Conservation (phyloP, 1,140 invertebrate species). For the Gerris buenoi region DNA sequence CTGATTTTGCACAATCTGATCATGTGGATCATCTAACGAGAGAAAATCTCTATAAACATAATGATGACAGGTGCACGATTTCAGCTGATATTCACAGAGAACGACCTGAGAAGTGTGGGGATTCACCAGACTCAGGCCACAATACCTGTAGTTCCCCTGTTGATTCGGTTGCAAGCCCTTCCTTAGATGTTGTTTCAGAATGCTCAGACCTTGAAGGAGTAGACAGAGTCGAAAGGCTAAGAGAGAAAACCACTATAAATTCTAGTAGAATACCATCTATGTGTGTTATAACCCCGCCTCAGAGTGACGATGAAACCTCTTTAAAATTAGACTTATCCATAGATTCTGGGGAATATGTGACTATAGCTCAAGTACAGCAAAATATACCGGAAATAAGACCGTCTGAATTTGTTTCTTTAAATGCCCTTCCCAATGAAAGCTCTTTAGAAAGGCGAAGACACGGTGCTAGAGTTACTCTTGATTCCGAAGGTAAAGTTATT, state of each 20-base stretch:
- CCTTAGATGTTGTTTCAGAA: conserved; percentile 59
- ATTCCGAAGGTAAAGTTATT: conserved; percentile 76
- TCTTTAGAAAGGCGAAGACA: conserved; percentile 31
- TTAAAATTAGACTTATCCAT: conserved; percentile 17
- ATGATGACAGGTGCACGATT: conserved; percentile 18
- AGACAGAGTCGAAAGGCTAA: conserved; percentile 66
- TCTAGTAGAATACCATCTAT: conserved; percentile 77
- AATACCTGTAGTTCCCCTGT: conserved; percentile 66
- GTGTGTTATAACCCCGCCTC: conserved; percentile 77
- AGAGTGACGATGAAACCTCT: conserved; percentile 62
- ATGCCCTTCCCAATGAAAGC: conserved; percentile 40
- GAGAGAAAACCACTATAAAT: conserved; percentile 72
- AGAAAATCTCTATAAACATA: conserved; percentile 20
- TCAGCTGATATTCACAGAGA: conserved; percentile 21
- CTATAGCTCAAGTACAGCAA: conserved; percentile 49
- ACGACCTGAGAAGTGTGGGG: conserved; percentile 22
- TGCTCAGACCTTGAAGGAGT: conserved; percentile 67
- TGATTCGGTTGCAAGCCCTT: conserved; percentile 51
- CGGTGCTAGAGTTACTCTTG: conserved; percentile 66
- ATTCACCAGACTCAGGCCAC: conserved; percentile 53
- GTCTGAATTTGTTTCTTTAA: conserved; percentile 61
- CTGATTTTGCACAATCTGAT: conserved; percentile 14
- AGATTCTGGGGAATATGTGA: conserved; percentile 63
- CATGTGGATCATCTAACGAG: conserved; percentile 18
- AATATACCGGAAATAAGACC: conserved; percentile 31